Conservation (phyloP, 1,140 invertebrate genomes). For the Drosophila simulans region DNA sequence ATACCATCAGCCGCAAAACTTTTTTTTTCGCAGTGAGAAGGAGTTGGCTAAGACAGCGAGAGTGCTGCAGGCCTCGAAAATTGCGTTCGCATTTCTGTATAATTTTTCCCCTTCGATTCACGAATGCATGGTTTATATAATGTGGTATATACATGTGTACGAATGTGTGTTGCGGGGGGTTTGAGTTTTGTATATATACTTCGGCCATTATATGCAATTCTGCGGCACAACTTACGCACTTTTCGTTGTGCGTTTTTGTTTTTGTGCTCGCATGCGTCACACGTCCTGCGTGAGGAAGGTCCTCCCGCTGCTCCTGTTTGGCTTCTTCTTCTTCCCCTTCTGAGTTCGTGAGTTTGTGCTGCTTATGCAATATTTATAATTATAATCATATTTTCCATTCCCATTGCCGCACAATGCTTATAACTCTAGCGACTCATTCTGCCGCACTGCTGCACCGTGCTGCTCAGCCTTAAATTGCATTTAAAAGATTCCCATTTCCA, state of each 20-base stretch:
- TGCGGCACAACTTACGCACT: conserved; percentile 67
- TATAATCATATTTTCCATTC: conserved; percentile 61
- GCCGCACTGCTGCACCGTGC: conserved; percentile 42
- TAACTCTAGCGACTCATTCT: conserved; percentile 47
- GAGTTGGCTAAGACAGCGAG: conserved; percentile 60
- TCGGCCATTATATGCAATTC: conserved; percentile 58
- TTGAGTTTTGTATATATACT: conserved; percentile 33
- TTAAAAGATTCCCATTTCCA: conserved; percentile 40
- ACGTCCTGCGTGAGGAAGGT: conserved; percentile 51
- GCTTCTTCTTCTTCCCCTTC: background rate
- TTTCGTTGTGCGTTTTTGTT: conserved; percentile 65
- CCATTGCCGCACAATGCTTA: conserved; percentile 43
- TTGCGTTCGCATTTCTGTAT: conserved; percentile 62
- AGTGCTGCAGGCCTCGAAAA: conserved; percentile 68
- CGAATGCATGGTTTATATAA: conserved; percentile 19
- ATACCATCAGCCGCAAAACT: conserved; percentile 62
- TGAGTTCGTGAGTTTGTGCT: conserved; percentile 42
- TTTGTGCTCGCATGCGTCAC: conserved; percentile 70
- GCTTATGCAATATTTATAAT: conserved; percentile 66
- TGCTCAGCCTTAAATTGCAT: conserved; percentile 57
- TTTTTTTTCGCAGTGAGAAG: conserved; percentile 40
- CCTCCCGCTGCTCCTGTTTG: background rate
- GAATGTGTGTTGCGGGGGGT: background rate
- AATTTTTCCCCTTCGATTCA: conserved; percentile 49
- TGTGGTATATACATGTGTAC: background rate